Percentiles rank a stretch among this genome's conserved stretches.
These are phyloP conservation scores for Cyrtonyx montezumae DNA, from an alignment of 2,113 vertebrate species.

Conservation along the genomic window DNA sequence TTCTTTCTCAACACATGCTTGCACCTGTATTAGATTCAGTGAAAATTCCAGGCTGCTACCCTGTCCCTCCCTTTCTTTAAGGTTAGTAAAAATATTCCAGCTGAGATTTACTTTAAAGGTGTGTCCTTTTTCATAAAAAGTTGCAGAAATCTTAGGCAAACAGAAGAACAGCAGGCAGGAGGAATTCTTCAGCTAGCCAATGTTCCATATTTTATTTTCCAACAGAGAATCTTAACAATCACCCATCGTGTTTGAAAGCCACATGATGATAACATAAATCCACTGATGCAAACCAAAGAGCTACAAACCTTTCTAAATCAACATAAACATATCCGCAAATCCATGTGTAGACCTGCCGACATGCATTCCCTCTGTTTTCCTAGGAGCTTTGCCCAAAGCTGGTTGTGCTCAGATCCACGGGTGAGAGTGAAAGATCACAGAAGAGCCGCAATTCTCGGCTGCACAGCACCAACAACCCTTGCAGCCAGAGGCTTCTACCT, in stretches of 20 bases:
- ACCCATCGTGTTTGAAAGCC: slow-evolving; percentile 61
- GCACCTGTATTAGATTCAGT: neutral
- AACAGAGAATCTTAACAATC: slow-evolving; percentile 70
- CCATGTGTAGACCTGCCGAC: neutral
- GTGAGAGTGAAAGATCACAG: slow-evolving; percentile 59
- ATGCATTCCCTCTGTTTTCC: slow-evolving; percentile 24
- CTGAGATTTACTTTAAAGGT: slow-evolving; percentile 68
- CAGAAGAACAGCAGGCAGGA: slow-evolving; percentile 70
- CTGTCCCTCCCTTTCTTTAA: slow-evolving; percentile 9
- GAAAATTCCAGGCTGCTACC: neutral
- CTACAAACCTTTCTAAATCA: slow-evolving; percentile 65
- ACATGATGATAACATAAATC: slow-evolving; percentile 72
- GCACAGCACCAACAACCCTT: neutral
- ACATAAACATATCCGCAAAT: slow-evolving; percentile 53
- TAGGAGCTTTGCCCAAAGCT: slow-evolving; percentile 54
- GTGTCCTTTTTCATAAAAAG: slow-evolving; percentile 60
- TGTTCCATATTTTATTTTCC: slow-evolving; percentile 69
- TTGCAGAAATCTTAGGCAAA: slow-evolving; percentile 59
- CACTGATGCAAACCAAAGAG: slow-evolving; percentile 58
- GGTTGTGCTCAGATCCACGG: slow-evolving; percentile 41
- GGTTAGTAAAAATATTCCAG: slow-evolving; percentile 50
- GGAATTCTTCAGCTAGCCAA: slow-evolving; percentile 65
- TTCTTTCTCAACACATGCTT: neutral
- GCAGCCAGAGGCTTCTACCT: neutral
- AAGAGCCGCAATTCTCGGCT: slow-evolving; percentile 2